A percentile compares a stretch with the other conserved stretches of the same genome.
Conservation (phyloP, 1,140 invertebrate genomes). For the Lineus longissimus region DNA sequence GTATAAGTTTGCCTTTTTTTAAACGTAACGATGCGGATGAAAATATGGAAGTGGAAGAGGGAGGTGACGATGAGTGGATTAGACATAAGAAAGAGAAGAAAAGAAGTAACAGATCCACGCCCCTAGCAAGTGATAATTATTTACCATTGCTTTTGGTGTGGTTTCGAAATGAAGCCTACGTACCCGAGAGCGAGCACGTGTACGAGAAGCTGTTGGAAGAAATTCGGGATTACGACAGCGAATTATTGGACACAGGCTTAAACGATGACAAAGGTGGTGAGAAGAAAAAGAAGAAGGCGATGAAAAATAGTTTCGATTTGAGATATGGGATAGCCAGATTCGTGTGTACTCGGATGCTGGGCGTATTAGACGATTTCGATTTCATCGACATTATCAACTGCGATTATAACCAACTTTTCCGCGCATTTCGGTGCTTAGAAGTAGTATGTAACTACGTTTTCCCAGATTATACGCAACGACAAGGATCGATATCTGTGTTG, state of each 20-base stretch:
- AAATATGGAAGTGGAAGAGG: background rate
- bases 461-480: constrained; percentile 4
- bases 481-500: background rate
- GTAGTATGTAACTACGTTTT: constrained; percentile 7
- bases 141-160: constrained; percentile 4
- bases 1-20: constrained; percentile 1
- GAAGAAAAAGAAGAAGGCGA: background rate
- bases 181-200: background rate
- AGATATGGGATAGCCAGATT: constrained; percentile 4
- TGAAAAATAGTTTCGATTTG: background rate
- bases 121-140: constrained; percentile 7
- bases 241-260: background rate
- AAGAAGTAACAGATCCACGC: background rate
- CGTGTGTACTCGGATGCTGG: background rate
- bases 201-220: constrained; percentile 1
- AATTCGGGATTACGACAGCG: background rate
- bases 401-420: constrained; percentile 7
- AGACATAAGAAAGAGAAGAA: background rate
- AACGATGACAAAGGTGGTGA: background rate
- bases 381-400: constrained; percentile 2
- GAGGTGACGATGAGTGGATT: no score
- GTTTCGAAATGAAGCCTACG: constrained; percentile 5
- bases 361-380: constrained; percentile 6
- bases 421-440: constrained; percentile 7
- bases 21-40: background rate